Conservation (phyloP, 1,140 invertebrate species). For the Orius insidiosus region DNA sequence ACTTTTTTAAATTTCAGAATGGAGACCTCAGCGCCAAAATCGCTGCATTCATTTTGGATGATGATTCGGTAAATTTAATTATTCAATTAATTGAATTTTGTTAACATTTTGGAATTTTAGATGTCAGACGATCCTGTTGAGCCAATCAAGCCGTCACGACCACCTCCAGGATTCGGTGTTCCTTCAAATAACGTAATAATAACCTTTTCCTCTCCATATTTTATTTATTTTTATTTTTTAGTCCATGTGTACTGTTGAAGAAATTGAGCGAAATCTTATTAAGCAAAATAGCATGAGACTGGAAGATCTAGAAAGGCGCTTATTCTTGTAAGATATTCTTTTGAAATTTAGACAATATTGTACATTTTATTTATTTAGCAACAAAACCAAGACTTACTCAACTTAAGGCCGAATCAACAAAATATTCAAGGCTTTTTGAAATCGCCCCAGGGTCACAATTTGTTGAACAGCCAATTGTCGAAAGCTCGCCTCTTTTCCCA, state of each 20-base stretch:
- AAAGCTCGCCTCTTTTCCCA: too few species aligned
- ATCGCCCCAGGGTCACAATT: too few species aligned
- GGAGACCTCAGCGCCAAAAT: slow-evolving; percentile 10
- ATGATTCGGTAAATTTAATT: slow-evolving; percentile 12
- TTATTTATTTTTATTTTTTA: slow-evolving; percentile 17
- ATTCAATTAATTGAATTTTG: neutral
- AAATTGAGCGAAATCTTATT: slow-evolving; percentile 28
- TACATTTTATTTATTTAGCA: neutral
- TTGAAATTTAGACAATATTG: neutral
- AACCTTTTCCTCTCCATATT: too few species aligned
- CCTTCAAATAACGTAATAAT: neutral
- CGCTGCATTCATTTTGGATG: slow-evolving; percentile 15
- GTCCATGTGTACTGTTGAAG: slow-evolving; percentile 36
- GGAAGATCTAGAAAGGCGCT: slow-evolving; percentile 16
- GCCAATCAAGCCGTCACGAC: neutral
- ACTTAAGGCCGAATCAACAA: too few species aligned
- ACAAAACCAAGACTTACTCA: neutral
- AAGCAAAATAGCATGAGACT: slow-evolving; percentile 11
- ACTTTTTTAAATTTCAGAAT: slow-evolving; percentile 11
- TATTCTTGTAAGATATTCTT: slow-evolving; percentile 7
- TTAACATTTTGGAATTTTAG: neutral
- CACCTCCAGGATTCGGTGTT: slow-evolving; percentile 6
- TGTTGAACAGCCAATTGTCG: too few species aligned
- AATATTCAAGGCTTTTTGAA: too few species aligned
- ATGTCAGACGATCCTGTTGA: neutral